A percentile compares a stretch with the other conserved stretches of the same genome.
These are phyloP conservation scores for Coccyzus lansbergi DNA, from an alignment of 2,797 vertebrate genomes.

Conservation along the genomic window DNA sequence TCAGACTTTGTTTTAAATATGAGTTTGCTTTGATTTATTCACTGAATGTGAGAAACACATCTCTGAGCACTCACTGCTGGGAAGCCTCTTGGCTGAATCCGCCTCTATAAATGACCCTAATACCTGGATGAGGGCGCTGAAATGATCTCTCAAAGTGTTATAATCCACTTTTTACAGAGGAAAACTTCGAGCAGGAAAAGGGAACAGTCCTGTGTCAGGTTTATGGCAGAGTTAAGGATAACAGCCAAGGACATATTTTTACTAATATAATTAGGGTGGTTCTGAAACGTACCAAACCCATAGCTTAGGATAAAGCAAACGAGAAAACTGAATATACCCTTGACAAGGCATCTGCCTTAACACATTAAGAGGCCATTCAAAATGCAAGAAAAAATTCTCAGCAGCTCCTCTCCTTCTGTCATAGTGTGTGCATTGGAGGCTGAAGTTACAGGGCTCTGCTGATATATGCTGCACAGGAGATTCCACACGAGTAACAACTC, in stretches of 20 bases:
- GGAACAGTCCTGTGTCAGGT: not conserved
- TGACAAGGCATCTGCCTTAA: constrained; percentile 60
- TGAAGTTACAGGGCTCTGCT: not conserved
- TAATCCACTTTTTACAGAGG: not conserved
- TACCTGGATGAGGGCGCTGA: not conserved
- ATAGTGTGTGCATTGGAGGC: constrained; percentile 15
- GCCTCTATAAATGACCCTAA: not conserved
- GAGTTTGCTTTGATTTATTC: not conserved
- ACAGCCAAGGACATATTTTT: constrained; percentile 22
- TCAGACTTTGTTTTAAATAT: not conserved
- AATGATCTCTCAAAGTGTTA: not conserved
- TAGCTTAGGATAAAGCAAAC: constrained; percentile 21
- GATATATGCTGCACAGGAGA: not conserved
- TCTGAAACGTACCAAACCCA: not conserved
- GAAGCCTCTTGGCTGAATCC: not conserved
- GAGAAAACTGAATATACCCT: constrained; percentile 60
- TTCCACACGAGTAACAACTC: not conserved
- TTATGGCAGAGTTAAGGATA: constrained; percentile 4
- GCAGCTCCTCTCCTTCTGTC: constrained; percentile 60
- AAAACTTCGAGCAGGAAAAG: not conserved
- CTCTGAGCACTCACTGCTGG: not conserved
- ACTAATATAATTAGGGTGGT: constrained; percentile 36
- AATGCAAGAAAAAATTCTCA: constrained; percentile 17
- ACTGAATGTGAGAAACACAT: not conserved
- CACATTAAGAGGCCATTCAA: constrained; percentile 54